Evolutionary conservation across 2,797 vertebrate genomes (phyloP).

Genomic region (Arctocebus calabarensis): DNA sequence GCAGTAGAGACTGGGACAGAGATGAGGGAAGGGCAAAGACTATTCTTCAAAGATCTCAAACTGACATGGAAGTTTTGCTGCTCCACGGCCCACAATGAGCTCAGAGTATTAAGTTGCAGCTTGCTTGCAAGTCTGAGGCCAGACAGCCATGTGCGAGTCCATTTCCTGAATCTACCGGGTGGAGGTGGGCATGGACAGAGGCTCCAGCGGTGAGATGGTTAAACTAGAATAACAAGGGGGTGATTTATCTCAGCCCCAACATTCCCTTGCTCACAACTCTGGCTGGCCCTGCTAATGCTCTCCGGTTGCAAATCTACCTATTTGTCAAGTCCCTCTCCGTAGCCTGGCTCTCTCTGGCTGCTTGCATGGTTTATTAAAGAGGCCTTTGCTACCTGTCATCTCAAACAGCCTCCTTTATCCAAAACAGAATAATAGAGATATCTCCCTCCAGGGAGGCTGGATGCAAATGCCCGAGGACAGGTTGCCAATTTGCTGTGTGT

Average conservation of each 20-base stretch:
- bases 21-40: neutral
- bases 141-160: neutral
- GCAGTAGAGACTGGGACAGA: neutral
- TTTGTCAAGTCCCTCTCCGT: slow-evolving; percentile 91
- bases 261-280: slow-evolving; percentile 66
- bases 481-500: slow-evolving; percentile 96
- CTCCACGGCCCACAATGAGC: neutral
- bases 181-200: neutral
- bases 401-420: slow-evolving; percentile 96
- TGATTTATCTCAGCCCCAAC: slow-evolving; percentile 87
- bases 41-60: neutral
- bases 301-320: slow-evolving; percentile 89
- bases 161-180: neutral
- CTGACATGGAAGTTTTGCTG: neutral
- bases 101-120: slow-evolving; percentile 1
- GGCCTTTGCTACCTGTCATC: slow-evolving; percentile 95
- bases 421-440: slow-evolving; percentile 93
- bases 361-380: slow-evolving; percentile 94
- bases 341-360: slow-evolving; percentile 89
- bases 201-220: slow-evolving; percentile 85
- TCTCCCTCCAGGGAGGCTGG: slow-evolving; percentile 93
- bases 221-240: slow-evolving; percentile 90
- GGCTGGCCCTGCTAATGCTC: slow-evolving; percentile 87
- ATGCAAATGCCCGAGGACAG: slow-evolving; percentile 97
- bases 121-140: neutral